phyloP scores from a whole-genome alignment of 2,113 vertebrate species.

The Zosterops lateralis region DNA sequence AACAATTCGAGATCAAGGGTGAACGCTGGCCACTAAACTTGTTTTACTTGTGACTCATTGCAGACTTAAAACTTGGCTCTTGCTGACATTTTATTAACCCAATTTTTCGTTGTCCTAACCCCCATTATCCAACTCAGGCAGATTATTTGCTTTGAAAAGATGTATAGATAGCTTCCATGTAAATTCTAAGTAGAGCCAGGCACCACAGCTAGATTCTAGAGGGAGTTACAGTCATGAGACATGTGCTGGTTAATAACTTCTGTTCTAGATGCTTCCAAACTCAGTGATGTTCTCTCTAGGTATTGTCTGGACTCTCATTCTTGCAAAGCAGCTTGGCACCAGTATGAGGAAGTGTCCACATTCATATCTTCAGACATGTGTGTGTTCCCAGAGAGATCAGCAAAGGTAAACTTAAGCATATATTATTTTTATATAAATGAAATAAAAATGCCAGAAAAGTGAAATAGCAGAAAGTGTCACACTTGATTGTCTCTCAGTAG shows the following conservation, averaged over 20 bases:
- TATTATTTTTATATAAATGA: constrained; percentile 57
- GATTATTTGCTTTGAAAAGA: constrained; percentile 49
- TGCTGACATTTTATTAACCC: constrained; percentile 43
- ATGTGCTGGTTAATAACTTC: background rate
- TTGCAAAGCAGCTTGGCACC: background rate
- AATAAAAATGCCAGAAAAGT: constrained; percentile 67
- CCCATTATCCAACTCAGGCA: constrained; percentile 8
- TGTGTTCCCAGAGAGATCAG: background rate
- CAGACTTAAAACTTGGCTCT: constrained; percentile 34
- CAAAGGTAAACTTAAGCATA: background rate
- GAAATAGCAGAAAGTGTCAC: constrained; percentile 66
- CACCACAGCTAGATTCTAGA: constrained; percentile 13
- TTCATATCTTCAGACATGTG: background rate
- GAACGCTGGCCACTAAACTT: constrained; percentile 9
- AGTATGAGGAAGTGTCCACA: background rate
- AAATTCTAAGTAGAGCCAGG: constrained; percentile 33
- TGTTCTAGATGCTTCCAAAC: background rate
- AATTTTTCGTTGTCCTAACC: constrained; percentile 40
- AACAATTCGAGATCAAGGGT: constrained; percentile 22
- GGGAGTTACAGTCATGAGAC: background rate
- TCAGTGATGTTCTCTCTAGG: background rate
- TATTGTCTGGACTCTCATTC: background rate
- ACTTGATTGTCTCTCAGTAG: constrained; percentile 53
- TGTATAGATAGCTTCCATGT: constrained; percentile 9
- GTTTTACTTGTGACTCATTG: constrained; percentile 37